phyloP scores from a whole-genome alignment of 1,140 invertebrate genomes.

The Cherax quadricarinatus region DNA sequence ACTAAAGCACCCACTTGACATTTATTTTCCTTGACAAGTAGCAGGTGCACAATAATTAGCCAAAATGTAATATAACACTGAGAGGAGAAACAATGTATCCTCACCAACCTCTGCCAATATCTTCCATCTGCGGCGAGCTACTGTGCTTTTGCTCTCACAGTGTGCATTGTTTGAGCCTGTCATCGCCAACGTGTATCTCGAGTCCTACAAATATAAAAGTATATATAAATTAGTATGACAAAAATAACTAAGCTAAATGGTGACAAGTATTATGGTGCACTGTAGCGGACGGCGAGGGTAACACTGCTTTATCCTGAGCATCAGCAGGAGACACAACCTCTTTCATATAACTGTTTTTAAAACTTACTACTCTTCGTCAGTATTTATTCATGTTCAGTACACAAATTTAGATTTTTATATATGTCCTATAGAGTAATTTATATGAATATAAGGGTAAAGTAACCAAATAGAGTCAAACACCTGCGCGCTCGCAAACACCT shows the following conservation, averaged over 20 bases:
- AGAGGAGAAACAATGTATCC: not conserved
- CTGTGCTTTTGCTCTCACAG: conserved; percentile 42
- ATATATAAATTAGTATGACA: not conserved
- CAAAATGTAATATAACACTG: not conserved
- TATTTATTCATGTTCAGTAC: too few relatives aligned
- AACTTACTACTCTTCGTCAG: too few relatives aligned
- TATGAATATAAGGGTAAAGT: too few relatives aligned
- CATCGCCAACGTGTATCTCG: not conserved
- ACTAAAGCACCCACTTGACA: not conserved
- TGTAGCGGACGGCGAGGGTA: not conserved
- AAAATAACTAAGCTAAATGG: not conserved
- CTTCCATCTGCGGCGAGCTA: conserved; percentile 59
- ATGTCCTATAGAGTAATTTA: too few relatives aligned
- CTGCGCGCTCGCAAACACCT: too few relatives aligned
- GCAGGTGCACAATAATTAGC: not conserved
- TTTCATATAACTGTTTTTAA: too few relatives aligned
- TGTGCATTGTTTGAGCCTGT: conserved; percentile 33
- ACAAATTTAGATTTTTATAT: too few relatives aligned
- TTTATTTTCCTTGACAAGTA: not conserved
- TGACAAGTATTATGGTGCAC: not conserved
- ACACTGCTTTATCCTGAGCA: not conserved
- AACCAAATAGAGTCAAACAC: too few relatives aligned
- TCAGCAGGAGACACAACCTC: not conserved
- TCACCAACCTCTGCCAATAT: conserved; percentile 60
- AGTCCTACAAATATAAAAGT: not conserved